These are phyloP conservation scores for Ectemnius continuus DNA, from an alignment of 2,888 invertebrate genomes.

Conservation along the genomic window DNA sequence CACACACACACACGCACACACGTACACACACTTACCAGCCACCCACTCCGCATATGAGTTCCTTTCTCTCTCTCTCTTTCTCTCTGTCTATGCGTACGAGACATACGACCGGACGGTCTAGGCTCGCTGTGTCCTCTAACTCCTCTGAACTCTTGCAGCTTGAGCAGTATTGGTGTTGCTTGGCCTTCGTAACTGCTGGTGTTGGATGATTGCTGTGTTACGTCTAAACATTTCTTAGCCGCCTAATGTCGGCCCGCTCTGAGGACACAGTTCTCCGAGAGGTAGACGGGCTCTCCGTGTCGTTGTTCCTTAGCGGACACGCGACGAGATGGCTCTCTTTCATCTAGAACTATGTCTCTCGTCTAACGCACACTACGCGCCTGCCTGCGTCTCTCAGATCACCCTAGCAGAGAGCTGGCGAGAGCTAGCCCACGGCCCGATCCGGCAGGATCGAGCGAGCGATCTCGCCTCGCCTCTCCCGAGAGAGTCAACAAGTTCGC, in stretches of 20 bases:
- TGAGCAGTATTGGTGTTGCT: slow-evolving; percentile 75
- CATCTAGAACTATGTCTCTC: no score
- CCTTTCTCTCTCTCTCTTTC: slow-evolving; percentile 32
- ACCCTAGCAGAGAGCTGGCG: no score
- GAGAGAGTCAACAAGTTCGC: no score
- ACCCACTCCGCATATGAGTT: not conserved
- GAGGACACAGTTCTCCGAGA: slow-evolving; percentile 24
- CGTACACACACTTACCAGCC: slow-evolving; percentile 11
- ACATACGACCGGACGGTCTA: slow-evolving; percentile 49
- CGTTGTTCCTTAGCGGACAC: no score
- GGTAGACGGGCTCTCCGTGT: slow-evolving; percentile 18
- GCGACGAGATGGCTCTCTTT: no score
- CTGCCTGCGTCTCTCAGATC: no score
- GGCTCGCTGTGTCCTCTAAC: slow-evolving; percentile 57
- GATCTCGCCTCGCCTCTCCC: no score
- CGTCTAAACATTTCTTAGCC: slow-evolving; percentile 60
- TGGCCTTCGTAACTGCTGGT: slow-evolving; percentile 72
- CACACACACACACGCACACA: slow-evolving; percentile 19
- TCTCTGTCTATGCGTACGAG: slow-evolving; percentile 49
- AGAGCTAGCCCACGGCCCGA: no score
- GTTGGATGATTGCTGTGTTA: slow-evolving; percentile 66
- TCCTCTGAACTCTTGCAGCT: slow-evolving; percentile 68
- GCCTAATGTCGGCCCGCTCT: slow-evolving; percentile 38
- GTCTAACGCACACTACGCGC: no score
- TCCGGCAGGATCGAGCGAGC: no score